Conservation (phyloP, 2,113 vertebrate genomes). For the Hyaena hyaena region DNA sequence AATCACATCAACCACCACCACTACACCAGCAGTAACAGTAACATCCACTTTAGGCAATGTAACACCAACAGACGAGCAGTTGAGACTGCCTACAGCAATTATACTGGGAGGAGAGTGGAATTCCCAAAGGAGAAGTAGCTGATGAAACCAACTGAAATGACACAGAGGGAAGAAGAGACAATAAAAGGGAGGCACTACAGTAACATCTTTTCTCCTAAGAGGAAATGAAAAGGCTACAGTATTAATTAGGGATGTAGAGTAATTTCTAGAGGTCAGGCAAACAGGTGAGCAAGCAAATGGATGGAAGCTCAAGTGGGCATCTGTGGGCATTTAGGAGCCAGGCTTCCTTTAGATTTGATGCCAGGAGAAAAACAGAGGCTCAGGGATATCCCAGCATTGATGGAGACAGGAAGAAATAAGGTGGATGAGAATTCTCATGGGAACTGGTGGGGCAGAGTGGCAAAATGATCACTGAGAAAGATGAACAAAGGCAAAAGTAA, state of each 20-base stretch:
- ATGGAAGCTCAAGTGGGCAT: not conserved
- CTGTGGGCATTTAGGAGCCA: not conserved
- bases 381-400: not conserved
- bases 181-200: not conserved
- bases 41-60: not conserved
- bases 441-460: not conserved
- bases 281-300: not conserved
- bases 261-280: constrained; percentile 7
- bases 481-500: not conserved
- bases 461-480: not conserved
- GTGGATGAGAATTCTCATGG: not conserved
- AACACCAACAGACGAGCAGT: not conserved
- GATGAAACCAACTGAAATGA: constrained; percentile 57
- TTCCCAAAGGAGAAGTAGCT: not conserved
- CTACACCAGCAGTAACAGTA: not conserved
- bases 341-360: not conserved
- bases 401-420: not conserved
- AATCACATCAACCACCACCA: not conserved
- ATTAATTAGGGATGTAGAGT: not conserved
- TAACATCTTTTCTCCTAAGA: constrained; percentile 21
- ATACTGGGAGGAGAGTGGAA: not conserved
- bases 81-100: not conserved
- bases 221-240: not conserved
- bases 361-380: not conserved
- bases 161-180: not conserved